A percentile compares a stretch with the other conserved stretches of the same genome.
Evolutionary conservation across 2,113 vertebrate species (phyloP).

Genomic region (Rhynchomys soricoides): DNA sequence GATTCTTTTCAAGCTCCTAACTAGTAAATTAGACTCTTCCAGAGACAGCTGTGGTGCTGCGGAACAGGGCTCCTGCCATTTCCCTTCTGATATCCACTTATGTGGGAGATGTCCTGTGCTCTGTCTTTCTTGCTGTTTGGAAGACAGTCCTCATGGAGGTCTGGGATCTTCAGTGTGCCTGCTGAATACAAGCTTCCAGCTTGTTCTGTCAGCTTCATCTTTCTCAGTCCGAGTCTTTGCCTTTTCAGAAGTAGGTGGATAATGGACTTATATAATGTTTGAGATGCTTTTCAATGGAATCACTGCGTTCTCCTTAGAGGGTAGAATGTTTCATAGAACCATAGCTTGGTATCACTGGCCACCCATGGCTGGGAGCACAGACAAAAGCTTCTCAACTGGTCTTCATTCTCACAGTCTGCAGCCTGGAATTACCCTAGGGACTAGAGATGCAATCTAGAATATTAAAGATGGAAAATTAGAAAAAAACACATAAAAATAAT

Average conservation of each 20-base stretch:
- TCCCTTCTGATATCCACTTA: not conserved
- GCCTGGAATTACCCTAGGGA: not conserved
- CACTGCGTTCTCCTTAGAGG: not conserved
- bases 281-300: not conserved
- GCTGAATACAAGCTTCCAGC: not conserved
- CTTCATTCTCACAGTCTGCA: not conserved
- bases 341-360: not conserved
- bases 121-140: not conserved
- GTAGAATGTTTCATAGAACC: not conserved
- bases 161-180: rapidly evolving
- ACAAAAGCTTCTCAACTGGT: not conserved
- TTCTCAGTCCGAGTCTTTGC: not conserved
- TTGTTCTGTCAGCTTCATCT: not conserved
- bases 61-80: not conserved
- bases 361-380: not conserved
- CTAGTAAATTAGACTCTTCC: not conserved
- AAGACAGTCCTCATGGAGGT: not conserved
- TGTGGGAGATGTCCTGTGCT: not conserved
- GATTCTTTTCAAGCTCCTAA: not conserved
- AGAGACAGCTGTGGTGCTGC: not conserved
- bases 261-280: not conserved
- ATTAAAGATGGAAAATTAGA: not conserved
- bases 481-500: not conserved
- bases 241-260: not conserved
- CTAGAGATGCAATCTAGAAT: not conserved